Base-by-base conservation (phyloP, 2,113 vertebrate genomes). In the Brachyistius frenatus region DNA sequence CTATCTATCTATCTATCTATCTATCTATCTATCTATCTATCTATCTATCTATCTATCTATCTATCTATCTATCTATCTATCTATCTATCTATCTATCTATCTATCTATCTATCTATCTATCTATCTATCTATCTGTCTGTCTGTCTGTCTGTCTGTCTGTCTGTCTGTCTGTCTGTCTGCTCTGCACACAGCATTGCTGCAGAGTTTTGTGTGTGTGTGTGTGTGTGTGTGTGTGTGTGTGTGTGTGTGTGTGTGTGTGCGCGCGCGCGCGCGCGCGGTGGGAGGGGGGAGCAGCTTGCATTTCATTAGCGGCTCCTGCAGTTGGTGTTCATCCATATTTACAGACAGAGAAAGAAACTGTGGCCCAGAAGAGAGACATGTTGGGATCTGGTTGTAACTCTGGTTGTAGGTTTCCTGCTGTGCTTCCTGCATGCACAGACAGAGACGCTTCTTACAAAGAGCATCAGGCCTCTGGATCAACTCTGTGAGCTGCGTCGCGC, bases 401-500 rank as follows among this genome's bases (percentile, higher is more conserved):
- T 55, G 50, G 14, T 5, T 53, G 60, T 66, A 23, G 23, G 23
- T 23, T 23, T 47, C 57, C 8, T 3, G 74, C 64, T 56, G 32
- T 66, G 35, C 23, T 5, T 23, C 14, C 4, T 62, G 36, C 50
- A 63, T 61, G 49, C 60, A 72, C 37, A 65, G 52, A 23, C 23
- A 23, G 23, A 23, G 23, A 23, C 23, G 66, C 57, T 62, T 41
- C 52, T 47, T 30, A 61, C 80, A 78, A 50, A 53, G 14, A 81
- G 78, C 66, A 72, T 47, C 36, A 66, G 78, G 79, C 78, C 78
- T 80, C 52, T 31, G 36, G 9, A n/a, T 13, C 61, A 72, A 78
- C 83, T 74, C 73, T 57, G 52, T 80, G 84, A 85, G 77, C 83
- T 65, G 83, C 31, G 7, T 56, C 4, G 76, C 83, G 83, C 85